These are phyloP conservation scores for Sarcophaga rosellei DNA, from an alignment of 2,888 invertebrate genomes.

Conservation along the genomic window DNA sequence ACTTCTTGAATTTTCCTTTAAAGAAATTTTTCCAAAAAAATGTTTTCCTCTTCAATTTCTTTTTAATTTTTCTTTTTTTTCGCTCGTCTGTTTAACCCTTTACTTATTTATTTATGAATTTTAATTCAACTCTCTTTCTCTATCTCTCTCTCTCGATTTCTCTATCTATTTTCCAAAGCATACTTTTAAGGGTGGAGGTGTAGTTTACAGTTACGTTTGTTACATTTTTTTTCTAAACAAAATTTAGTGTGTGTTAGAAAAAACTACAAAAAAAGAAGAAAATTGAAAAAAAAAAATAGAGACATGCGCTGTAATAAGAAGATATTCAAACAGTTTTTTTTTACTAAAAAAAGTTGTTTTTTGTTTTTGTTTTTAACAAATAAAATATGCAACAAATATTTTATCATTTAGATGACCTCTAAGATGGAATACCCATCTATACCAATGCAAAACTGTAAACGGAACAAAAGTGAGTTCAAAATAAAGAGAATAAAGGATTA, in stretches of 20 bases:
- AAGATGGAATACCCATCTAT: neutral
- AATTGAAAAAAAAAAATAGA: neutral
- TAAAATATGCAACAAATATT: conserved; percentile 60
- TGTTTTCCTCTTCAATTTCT: too few relatives aligned
- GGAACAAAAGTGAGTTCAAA: too few relatives aligned
- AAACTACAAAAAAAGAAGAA: neutral
- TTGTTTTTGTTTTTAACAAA: neutral
- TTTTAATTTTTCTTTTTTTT: too few relatives aligned
- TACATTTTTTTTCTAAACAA: neutral
- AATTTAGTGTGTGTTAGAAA: neutral
- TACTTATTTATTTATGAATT: too few relatives aligned
- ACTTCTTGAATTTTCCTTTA: too few relatives aligned
- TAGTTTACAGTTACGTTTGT: neutral
- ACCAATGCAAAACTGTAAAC: too few relatives aligned
- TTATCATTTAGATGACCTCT: conserved; percentile 65
- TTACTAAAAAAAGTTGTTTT: neutral
- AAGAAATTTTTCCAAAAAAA: too few relatives aligned
- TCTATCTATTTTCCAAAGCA: conserved; percentile 46
- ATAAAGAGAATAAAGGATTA: conserved; percentile 44
- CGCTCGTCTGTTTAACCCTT: too few relatives aligned
- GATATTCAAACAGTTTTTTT: neutral
- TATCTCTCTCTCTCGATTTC: neutral
- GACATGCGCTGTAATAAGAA: neutral
- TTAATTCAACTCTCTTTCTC: too few relatives aligned
- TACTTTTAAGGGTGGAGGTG: neutral